A percentile compares a stretch with the other conserved stretches of the same genome.
phyloP scores from a whole-genome alignment of 2,888 invertebrate genomes.

The Lacanobia wlatinum region DNA sequence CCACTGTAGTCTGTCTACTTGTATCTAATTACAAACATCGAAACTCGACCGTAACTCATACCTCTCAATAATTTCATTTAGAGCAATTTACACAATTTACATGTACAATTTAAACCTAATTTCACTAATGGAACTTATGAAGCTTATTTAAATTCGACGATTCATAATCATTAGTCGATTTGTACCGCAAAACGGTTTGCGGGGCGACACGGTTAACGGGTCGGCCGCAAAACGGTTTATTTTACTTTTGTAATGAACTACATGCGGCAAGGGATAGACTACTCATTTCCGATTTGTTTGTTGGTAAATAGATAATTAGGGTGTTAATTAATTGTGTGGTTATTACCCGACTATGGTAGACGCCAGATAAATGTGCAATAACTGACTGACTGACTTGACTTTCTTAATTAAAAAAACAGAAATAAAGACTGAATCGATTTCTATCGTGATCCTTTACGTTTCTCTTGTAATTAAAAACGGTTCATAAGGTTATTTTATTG shows the following conservation, averaged over 20 bases:
- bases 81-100: conserved; percentile 9
- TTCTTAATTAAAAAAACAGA: too few species aligned
- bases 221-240: conserved; percentile 13
- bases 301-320: not conserved
- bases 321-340: too few species aligned
- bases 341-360: not conserved
- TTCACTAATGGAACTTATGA: conserved; percentile 50
- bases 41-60: conserved; percentile 17
- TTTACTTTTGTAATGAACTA: conserved; percentile 28
- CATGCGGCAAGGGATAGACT: not conserved
- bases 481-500: too few species aligned
- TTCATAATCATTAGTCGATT: conserved; percentile 54
- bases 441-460: too few species aligned
- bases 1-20: not conserved
- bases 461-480: too few species aligned
- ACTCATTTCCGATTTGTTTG: conserved; percentile 5
- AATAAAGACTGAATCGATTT: too few species aligned
- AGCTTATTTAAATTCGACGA: conserved; percentile 50
- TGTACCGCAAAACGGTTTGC: conserved; percentile 47
- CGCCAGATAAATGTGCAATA: too few species aligned
- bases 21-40: conserved; percentile 8
- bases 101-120: conserved; percentile 43
- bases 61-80: conserved; percentile 20
- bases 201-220: not conserved
- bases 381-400: too few species aligned